A percentile compares a stretch with the other conserved stretches of the same genome.
phyloP scores from a whole-genome alignment of 2,797 vertebrate genomes.

The Enteromius mattozi region DNA sequence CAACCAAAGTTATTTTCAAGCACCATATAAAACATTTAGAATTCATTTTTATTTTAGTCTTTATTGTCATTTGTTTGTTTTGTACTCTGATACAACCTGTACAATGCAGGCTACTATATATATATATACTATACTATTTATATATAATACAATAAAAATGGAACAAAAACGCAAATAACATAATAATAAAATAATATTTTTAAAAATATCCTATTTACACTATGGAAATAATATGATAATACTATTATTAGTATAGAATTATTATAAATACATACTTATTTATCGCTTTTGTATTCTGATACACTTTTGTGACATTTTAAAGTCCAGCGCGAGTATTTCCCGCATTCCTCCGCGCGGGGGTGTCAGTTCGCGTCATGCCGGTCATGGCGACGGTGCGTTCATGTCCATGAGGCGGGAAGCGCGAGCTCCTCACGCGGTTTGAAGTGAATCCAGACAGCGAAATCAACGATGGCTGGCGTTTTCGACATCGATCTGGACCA shows the following conservation, averaged over 20 bases:
- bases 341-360: conserved; percentile 42
- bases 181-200: too few species aligned
- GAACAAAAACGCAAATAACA: too few species aligned
- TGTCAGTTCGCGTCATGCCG: conserved; percentile 72
- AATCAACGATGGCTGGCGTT: conserved; percentile 92
- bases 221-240: not conserved
- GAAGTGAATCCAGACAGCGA: conserved; percentile 72
- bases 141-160: too few species aligned
- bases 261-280: not conserved
- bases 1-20: too few species aligned
- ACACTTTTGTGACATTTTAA: not conserved
- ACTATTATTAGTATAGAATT: not conserved
- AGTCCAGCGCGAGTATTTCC: not conserved
- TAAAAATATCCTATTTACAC: not conserved
- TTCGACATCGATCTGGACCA: conserved; percentile 98
- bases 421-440: conserved; percentile 70
- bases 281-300: not conserved
- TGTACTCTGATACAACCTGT: not conserved
- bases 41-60: not conserved
- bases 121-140: too few species aligned
- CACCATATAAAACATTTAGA: not conserved
- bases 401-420: conserved; percentile 92
- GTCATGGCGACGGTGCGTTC: conserved; percentile 86
- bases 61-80: not conserved
- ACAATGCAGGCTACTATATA: too few species aligned